Evolutionary conservation across 2,888 invertebrate species (phyloP).

Genomic region (Encarsia formosa): DNA sequence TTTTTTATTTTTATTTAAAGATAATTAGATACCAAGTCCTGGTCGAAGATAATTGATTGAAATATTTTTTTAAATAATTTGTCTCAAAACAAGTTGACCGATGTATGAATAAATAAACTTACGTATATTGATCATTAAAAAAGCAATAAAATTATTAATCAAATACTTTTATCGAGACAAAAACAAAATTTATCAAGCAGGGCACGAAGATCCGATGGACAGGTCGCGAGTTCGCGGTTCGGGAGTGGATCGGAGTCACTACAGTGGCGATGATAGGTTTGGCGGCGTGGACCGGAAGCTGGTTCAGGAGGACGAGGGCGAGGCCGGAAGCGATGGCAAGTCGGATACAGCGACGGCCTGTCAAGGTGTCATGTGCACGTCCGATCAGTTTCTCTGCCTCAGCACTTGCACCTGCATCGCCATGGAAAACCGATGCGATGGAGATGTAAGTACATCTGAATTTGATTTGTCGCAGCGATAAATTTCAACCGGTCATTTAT

Average conservation of each 20-base stretch:
- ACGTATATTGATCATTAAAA: too few relatives aligned
- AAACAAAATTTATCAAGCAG: slow-evolving; percentile 1
- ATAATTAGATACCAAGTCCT: too few relatives aligned
- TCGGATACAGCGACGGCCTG: slow-evolving; percentile 47
- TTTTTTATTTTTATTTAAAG: too few relatives aligned
- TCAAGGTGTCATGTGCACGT: too few relatives aligned
- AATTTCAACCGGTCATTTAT: too few relatives aligned
- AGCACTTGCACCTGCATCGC: slow-evolving; percentile 67
- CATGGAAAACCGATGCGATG: slow-evolving; percentile 53
- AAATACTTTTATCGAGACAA: too few relatives aligned
- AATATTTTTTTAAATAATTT: too few relatives aligned
- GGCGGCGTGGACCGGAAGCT: slow-evolving; percentile 32
- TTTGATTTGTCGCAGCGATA: too few relatives aligned
- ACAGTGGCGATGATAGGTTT: slow-evolving; percentile 32
- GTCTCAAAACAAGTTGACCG: too few relatives aligned
- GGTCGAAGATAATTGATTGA: too few relatives aligned
- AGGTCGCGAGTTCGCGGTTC: slow-evolving; percentile 22
- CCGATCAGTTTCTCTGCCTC: slow-evolving; percentile 57
- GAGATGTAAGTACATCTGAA: slow-evolving; percentile 34
- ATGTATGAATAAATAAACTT: too few relatives aligned
- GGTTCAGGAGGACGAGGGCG: slow-evolving; percentile 36
- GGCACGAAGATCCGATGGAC: slow-evolving; percentile 30
- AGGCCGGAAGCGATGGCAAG: slow-evolving; percentile 33
- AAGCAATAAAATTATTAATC: too few relatives aligned
- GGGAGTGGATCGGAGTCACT: slow-evolving; percentile 35